Base-by-base conservation (phyloP, 2,797 vertebrate species). In the Carduelis carduelis region DNA sequence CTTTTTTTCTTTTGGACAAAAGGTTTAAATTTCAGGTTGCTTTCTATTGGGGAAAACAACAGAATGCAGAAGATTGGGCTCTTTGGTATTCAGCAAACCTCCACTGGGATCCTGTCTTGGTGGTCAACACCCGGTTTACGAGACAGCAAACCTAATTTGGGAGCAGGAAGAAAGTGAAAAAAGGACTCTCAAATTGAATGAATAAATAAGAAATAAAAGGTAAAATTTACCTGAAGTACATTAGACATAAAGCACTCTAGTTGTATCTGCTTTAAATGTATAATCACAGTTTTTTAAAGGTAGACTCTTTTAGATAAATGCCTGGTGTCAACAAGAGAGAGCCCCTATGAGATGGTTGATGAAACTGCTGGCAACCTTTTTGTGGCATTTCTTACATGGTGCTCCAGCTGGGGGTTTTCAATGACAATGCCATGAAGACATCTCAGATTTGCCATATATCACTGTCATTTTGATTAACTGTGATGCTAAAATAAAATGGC, bases 181-280 rank as follows among this genome's bases (percentile, higher is more conserved):
- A 71, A 68, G 5, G 24, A 72, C 63, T 63, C 11, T 30, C 3
- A 56, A 47, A 77, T 53, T 3, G 12, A 61, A 60, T 60, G 14
- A 91, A 85, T 49, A 80, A 90, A 65, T 22, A 69, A 60, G 41
- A 83, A 79, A 55, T 20, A 69, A 83, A 81, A 66, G 1, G 24
- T 20, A 81, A 68, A 81, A 71, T 44, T 39, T 39, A 69, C 22
- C 6, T 77, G 11, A 88, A 52, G 13, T 41, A 8, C 4, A 43
- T 52, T 47, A 41, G 23, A 71, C 11, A 26, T 16, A 14, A 12
- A 84, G 18, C 41, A 50, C 16, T 14, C 17, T 66, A 46, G 28
- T 23, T 76, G 6, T 69, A 63, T 7, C 24, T 84, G 5, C 7
- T 21, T 69, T 39, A 79, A 76, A 82, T 22, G 6, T 41, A 61